Conservation (phyloP, 2,113 vertebrate species). For the Ctenodactylus gundi region DNA sequence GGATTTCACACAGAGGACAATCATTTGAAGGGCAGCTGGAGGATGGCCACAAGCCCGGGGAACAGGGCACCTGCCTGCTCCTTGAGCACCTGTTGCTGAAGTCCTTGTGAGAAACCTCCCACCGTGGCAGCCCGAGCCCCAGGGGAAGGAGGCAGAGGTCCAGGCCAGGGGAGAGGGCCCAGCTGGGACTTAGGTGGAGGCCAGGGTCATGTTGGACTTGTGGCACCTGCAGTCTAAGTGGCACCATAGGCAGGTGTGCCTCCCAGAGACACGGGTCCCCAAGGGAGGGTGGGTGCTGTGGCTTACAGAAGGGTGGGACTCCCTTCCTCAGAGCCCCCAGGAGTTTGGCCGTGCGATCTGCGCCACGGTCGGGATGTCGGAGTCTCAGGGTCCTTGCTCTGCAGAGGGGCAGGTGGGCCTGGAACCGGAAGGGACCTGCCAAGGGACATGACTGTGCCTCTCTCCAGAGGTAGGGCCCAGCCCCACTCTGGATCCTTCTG, state of each 20-base stretch:
- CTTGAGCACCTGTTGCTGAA: background rate
- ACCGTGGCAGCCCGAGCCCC: rapidly evolving
- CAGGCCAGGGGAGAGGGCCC: background rate
- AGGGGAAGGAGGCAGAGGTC: rapidly evolving
- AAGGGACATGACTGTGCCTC: too few relatives aligned
- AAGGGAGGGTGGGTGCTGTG: background rate
- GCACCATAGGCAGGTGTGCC: rapidly evolving
- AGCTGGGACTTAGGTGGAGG: rapidly evolving
- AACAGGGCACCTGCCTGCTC: rapidly evolving
- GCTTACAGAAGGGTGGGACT: background rate
- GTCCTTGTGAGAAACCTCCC: rapidly evolving
- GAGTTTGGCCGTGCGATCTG: too few relatives aligned
- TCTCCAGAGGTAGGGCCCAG: too few relatives aligned
- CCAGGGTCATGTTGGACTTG: background rate
- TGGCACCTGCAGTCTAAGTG: background rate
- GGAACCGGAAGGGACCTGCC: rapidly evolving
- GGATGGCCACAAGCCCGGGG: rapidly evolving
- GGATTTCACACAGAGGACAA: rapidly evolving
- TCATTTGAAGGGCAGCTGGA: rapidly evolving
- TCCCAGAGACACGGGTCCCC: background rate
- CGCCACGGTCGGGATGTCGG: rapidly evolving
- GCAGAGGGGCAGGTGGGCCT: background rate
- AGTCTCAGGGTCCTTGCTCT: rapidly evolving
- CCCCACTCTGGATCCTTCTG: background rate
- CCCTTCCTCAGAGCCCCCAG: too few relatives aligned